Conservation (phyloP, 92 coral and sea anemone genomes). For the Zoanthus sociatus region DNA sequence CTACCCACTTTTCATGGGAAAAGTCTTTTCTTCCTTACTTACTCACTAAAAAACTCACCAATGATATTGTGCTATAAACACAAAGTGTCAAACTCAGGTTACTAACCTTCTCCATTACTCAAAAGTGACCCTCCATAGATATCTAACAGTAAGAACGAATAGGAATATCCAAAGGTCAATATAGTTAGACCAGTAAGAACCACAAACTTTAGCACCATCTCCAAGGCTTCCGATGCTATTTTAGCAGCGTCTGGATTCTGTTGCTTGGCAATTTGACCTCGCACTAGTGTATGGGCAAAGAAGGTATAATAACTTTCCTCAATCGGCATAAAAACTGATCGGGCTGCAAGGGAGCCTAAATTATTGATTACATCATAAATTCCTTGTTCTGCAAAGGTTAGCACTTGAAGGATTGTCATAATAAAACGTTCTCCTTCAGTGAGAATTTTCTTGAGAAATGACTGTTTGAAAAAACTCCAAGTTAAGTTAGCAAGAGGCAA, state of each 20-base stretch:
- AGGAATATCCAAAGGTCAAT: conserved; percentile 91
- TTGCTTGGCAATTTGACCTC: conserved; percentile 81
- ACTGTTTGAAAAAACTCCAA: conserved; percentile 98
- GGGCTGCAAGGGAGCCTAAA: conserved; percentile 94
- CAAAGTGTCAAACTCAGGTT: no score
- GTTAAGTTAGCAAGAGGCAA: conserved; percentile 82
- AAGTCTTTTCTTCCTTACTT: no score
- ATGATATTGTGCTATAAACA: no score
- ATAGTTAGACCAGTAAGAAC: conserved; percentile 88
- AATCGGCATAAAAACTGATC: conserved; percentile 95
- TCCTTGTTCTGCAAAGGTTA: conserved; percentile 97
- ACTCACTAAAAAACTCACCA: no score
- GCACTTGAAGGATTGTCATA: conserved; percentile 93
- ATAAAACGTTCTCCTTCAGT: conserved; percentile 98
- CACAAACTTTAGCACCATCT: conserved; percentile 91
- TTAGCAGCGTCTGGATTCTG: conserved; percentile 77
- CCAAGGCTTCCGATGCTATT: conserved; percentile 88
- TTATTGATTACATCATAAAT: conserved; percentile 95
- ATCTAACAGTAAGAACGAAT: conserved; percentile 89
- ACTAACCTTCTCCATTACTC: conserved; percentile 94
- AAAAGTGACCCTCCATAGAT: conserved; percentile 96
- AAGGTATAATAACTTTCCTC: conserved; percentile 98
- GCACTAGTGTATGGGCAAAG: conserved; percentile 84
- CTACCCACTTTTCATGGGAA: no score
- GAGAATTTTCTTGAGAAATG: conserved; percentile 92